Evolutionary conservation across 2,797 vertebrate species (phyloP), one percentile per base, ranked within the genome.

Genomic region (Pachyuromys duprasi): DNA sequence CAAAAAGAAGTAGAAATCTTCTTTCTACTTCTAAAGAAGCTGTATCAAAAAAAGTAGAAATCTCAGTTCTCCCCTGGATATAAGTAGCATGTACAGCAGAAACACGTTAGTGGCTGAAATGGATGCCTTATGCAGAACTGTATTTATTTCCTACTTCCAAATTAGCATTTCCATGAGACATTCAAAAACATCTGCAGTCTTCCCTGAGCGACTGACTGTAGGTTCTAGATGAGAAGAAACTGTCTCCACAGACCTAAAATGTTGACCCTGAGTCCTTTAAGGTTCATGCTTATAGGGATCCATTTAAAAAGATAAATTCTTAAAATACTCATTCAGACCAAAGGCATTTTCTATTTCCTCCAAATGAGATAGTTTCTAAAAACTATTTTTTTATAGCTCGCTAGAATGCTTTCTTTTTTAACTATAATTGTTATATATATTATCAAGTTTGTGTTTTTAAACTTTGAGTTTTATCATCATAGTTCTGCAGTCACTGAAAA

Each of bases 401-500:
- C 91, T 92, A 93, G 63, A 86, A 57, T 89, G 72, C 91, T 78
- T 67, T 13, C n/a, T 22, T 82, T 65, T 45, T 36, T 87, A 83
- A 76, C 39, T 83, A 0, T 90, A 42, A 4, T 89, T 82, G 60
- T 96, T 92, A 36, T 26, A 78, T 83, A 90, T 79, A 91, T 95
- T 79, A 91, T 95, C 72, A 14, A 70, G 31, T 57, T 20, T 13
- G n/a, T 97, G 90, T 87, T 94, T 97, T 97, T 95, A 95, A 97
- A 97, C 65, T 98, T 97, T 93, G 81, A 90, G 94, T 98, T 98
- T 97, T 95, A 95, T 97, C 95, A 94, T 97, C 94, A 96, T 95
- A 95, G 93, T 96, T 97, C 95, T 95, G 91, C 97, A 98, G 97
- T 97, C 97, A 97, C 96, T 97, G 97, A 98, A 98, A 97, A 97